phyloP scores from a whole-genome alignment of 1,140 invertebrate species.

The Druon quercuslanigerum region DNA sequence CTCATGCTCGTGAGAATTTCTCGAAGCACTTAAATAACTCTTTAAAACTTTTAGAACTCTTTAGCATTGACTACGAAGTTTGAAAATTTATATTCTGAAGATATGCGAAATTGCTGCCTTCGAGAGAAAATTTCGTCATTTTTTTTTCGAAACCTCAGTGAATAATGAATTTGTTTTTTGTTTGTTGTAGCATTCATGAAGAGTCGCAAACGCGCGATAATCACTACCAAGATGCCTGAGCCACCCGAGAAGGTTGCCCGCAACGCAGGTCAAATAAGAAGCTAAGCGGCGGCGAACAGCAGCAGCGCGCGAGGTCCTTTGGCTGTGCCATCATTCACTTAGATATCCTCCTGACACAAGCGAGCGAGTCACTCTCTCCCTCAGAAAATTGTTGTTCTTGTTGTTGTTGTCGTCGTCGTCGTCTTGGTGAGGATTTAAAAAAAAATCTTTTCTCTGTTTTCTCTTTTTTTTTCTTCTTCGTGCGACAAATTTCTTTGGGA shows the following conservation, averaged over 20 bases:
- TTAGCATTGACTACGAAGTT: no score
- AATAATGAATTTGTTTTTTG: slow-evolving; percentile 38
- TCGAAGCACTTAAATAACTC: no score
- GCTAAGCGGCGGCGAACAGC: slow-evolving; percentile 64
- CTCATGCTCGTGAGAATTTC: no score
- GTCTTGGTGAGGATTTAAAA: no score
- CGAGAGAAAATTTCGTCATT: no score
- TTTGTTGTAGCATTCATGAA: slow-evolving; percentile 73
- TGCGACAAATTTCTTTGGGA: background rate
- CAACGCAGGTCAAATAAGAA: slow-evolving; percentile 72
- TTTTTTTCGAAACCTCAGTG: background rate
- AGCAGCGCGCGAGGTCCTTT: slow-evolving; percentile 64
- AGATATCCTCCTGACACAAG: slow-evolving; percentile 63
- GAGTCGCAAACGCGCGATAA: slow-evolving; percentile 72
- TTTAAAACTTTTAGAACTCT: no score
- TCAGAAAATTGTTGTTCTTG: no score
- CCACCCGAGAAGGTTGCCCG: slow-evolving; percentile 72
- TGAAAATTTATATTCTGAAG: no score
- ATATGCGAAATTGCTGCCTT: no score
- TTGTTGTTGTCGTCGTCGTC: no score
- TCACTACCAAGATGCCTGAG: slow-evolving; percentile 70
- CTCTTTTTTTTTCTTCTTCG: no score
- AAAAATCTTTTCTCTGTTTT: no score
- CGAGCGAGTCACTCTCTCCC: slow-evolving; percentile 37
- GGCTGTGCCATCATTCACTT: slow-evolving; percentile 71